Evolutionary conservation across 1,140 invertebrate species (phyloP).

Genomic region (Diplogasteroides magnus): DNA sequence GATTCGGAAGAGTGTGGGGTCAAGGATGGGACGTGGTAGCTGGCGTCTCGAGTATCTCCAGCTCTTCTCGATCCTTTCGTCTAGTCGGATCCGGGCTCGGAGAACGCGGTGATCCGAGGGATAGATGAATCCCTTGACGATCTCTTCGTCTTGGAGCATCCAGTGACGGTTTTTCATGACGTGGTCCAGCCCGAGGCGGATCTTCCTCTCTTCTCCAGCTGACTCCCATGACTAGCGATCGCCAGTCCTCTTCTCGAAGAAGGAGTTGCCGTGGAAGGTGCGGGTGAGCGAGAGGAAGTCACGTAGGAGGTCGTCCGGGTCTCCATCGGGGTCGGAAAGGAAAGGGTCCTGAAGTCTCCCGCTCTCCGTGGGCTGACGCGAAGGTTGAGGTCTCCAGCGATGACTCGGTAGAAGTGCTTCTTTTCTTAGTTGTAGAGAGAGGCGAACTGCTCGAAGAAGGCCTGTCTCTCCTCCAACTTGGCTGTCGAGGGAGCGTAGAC

Average conservation of each 20-base stretch:
- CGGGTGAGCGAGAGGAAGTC: background rate
- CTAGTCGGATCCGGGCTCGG: background rate
- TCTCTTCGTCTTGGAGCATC: background rate
- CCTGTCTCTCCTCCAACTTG: background rate
- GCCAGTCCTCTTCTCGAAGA: background rate
- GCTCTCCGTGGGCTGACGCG: background rate
- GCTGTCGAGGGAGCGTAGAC: background rate
- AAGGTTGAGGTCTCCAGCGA: background rate
- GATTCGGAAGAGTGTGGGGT: background rate
- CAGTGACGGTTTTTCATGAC: background rate
- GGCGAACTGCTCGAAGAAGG: background rate
- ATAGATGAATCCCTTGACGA: background rate
- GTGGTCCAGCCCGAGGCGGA: background rate
- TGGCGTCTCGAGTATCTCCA: background rate
- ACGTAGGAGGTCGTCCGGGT: background rate
- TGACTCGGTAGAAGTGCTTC: background rate
- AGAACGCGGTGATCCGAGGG: background rate
- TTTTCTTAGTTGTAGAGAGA: background rate
- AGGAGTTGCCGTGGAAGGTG: background rate
- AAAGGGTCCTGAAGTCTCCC: background rate
- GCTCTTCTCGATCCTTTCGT: background rate
- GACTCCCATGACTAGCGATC: background rate
- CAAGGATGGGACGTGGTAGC: background rate
- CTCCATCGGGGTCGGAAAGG: background rate
- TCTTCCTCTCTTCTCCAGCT: background rate